Evolutionary conservation across 2,797 vertebrate genomes (phyloP).

Genomic region (Cephalopachus bancanus): DNA sequence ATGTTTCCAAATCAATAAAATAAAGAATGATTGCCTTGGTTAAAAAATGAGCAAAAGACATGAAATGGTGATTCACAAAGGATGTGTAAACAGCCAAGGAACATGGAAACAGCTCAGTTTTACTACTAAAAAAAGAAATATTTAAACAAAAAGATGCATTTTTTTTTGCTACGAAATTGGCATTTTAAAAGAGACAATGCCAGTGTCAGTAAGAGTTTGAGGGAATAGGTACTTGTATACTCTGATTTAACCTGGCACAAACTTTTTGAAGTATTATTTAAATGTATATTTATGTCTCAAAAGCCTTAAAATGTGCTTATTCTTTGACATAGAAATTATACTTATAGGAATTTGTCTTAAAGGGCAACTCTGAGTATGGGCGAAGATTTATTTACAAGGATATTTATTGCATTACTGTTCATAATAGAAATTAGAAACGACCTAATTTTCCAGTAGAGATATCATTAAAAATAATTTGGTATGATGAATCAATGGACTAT

Average conservation of each 20-base stretch:
- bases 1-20: neutral
- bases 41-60: neutral
- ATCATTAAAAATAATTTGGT: neutral
- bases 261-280: neutral
- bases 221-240: neutral
- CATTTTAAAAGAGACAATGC: neutral
- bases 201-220: neutral
- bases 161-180: neutral
- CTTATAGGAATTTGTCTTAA: neutral
- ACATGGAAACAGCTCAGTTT: neutral
- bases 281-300: neutral
- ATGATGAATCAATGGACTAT: neutral
- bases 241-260: neutral
- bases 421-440: neutral
- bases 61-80: neutral
- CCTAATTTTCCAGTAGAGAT: neutral
- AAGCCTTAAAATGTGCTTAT: neutral
- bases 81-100: neutral
- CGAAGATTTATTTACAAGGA: neutral
- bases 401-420: neutral
- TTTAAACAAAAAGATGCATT: neutral
- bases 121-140: neutral
- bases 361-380: neutral
- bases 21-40: neutral
- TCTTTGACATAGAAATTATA: slow-evolving; percentile 26